A percentile compares a stretch with the other conserved stretches of the same genome.
Evolutionary conservation across 2,797 vertebrate species (phyloP).

Genomic region (Helicolenus hilgendorfi): DNA sequence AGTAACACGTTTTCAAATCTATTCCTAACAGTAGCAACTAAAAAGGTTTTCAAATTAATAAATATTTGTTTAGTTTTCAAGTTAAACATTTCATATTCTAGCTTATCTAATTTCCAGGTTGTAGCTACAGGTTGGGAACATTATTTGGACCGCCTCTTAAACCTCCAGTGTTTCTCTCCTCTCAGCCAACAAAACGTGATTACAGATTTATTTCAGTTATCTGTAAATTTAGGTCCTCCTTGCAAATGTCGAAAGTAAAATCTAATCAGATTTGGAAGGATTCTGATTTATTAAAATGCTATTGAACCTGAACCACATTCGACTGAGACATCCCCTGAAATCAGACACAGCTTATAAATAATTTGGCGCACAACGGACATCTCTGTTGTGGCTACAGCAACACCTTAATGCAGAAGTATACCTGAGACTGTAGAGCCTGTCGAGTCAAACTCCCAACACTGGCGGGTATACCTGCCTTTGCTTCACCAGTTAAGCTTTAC

Average conservation of each 20-base stretch:
- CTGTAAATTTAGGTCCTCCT: background rate
- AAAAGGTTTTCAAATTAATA: background rate
- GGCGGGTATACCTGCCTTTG: background rate
- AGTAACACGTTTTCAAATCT: background rate
- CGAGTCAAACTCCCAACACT: background rate
- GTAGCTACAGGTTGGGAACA: background rate
- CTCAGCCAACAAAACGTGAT: background rate
- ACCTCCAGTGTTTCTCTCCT: background rate
- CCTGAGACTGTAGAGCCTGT: background rate
- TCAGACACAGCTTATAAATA: background rate
- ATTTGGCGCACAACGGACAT: background rate
- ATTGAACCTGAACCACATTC: background rate
- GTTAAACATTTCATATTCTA: background rate
- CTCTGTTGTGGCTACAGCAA: background rate
- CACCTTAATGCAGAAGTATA: background rate
- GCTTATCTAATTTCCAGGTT: background rate
- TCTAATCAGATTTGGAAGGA: background rate
- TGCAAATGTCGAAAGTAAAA: background rate
- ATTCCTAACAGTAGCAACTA: background rate
- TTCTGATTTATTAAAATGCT: background rate
- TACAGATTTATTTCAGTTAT: background rate
- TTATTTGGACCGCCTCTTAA: background rate
- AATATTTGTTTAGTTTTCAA: background rate
- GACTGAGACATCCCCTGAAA: background rate
- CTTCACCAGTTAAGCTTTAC: background rate